These are phyloP conservation scores for Girardinus metallicus DNA, from an alignment of 2,797 vertebrate species.

Conservation along the genomic window DNA sequence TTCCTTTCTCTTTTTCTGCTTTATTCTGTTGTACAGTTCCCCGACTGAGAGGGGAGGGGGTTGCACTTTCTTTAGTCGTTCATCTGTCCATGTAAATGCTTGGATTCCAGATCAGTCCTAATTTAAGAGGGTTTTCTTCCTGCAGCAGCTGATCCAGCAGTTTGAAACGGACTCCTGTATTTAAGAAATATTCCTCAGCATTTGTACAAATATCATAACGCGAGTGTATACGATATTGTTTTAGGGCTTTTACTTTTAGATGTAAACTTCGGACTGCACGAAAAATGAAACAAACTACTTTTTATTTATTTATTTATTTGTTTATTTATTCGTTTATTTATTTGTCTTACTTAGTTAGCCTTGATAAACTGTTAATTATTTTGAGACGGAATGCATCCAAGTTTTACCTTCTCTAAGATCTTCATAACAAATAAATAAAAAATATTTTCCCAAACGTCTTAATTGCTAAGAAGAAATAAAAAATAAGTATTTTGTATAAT, in stretches of 20 bases:
- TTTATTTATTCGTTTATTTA: constrained; percentile 42
- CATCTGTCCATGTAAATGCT: constrained; percentile 75
- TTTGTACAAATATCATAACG: constrained; percentile 83
- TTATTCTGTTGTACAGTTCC: constrained; percentile 78
- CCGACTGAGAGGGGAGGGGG: constrained; percentile 54
- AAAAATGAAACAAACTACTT: constrained; percentile 69
- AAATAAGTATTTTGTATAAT: constrained; percentile 84
- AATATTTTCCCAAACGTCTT: constrained; percentile 81
- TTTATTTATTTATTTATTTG: constrained; percentile 14
- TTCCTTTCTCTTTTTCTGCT: constrained; percentile 81
- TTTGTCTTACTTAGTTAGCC: constrained; percentile 48
- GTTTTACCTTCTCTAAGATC: constrained; percentile 72
- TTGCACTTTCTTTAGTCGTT: constrained; percentile 76
- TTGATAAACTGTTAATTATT: constrained; percentile 54
- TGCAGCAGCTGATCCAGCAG: constrained; percentile 74
- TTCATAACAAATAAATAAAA: constrained; percentile 79
- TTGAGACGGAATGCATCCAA: constrained; percentile 75
- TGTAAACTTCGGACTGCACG: constrained; percentile 84
- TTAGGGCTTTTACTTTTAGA: constrained; percentile 83
- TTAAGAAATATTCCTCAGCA: constrained; percentile 75
- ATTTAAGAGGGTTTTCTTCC: constrained; percentile 74
- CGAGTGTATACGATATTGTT: constrained; percentile 80
- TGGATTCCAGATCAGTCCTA: constrained; percentile 70
- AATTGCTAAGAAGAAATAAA: constrained; percentile 68
- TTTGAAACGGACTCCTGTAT: constrained; percentile 68